These are phyloP conservation scores for Neolamprologus ventralis DNA, from an alignment of 2,113 vertebrate genomes.

Conservation along the genomic window DNA sequence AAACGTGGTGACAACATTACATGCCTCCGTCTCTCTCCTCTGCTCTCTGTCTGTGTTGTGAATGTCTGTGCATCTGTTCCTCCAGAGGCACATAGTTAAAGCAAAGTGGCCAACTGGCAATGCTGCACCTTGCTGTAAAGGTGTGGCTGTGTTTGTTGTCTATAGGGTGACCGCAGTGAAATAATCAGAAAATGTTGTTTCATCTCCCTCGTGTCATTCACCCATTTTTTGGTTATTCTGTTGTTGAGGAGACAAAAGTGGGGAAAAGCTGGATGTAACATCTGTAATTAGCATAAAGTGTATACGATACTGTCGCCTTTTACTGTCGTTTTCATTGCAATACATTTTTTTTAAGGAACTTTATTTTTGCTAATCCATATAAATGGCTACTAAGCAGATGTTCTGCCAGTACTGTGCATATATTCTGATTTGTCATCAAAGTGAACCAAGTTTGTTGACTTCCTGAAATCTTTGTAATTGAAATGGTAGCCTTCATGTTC, in stretches of 20 bases:
- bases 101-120: neutral
- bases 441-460: neutral
- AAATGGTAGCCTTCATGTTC: neutral
- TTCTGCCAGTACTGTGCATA: neutral
- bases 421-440: neutral
- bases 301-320: neutral
- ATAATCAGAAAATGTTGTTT: neutral
- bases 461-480: neutral
- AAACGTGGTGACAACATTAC: neutral
- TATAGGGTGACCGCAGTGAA: neutral
- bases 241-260: neutral
- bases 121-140: neutral
- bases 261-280: neutral
- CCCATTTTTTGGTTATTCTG: neutral
- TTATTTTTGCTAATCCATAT: neutral
- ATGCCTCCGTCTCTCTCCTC: neutral
- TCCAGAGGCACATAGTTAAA: neutral
- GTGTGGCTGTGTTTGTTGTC: neutral
- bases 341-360: neutral
- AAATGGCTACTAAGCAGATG: neutral
- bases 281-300: neutral
- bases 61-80: neutral
- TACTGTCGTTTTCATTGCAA: neutral
- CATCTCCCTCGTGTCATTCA: neutral
- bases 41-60: neutral